Evolutionary conservation across 2,797 vertebrate species (phyloP), one percentile per base, ranked within the genome.

Genomic region (Darevskia mixta): DNA sequence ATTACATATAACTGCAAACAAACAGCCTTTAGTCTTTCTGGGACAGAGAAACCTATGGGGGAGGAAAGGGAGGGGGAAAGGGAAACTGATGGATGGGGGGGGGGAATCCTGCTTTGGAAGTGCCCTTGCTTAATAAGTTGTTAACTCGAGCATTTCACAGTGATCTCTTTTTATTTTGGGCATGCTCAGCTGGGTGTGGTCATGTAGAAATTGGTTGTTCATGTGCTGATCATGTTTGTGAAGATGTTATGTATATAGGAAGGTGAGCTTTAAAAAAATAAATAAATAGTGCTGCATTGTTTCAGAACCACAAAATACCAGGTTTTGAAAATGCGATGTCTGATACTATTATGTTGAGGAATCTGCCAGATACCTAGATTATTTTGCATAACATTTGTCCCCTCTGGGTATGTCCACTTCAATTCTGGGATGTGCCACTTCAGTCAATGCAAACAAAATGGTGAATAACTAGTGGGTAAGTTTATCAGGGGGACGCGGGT

Each of bases 1-100:
- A 92, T 94, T 94, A 95, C 89, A 91, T 72, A 94, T 90, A 88
- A 85, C 75, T 88, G 90, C 90, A 95, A 92, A 94, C 75, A 94
- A 95, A 94, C 55, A 94, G 82, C 61, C 69, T 89, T 95, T 94
- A 91, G 87, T 94, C 89, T 95, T 93, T 91, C 87, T 83, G 87
- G 69, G 78, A 61, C 82, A 91, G 84, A 91, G 85, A 95, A 92
- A 35, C 79, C 23, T 0, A 38, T 90, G 82, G 49, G 41, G 17
- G 41, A 43, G 71, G 38, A 23, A 61, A 69, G 18, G 69, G 77
- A 75, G 13, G 66, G 43, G 45, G 32, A 81, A 73, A 38, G 11
- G 58, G 32, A 67, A 82, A 58, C 23, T 81, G 83, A 58, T 89
- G 61, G 41, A 85, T 85, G 61, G 69, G 85, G 38, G 41, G 11